Percentiles rank a stretch among this genome's conserved stretches.
Evolutionary conservation across 2,888 invertebrate species (phyloP).

Genomic region (Hylaea fasciaria): DNA sequence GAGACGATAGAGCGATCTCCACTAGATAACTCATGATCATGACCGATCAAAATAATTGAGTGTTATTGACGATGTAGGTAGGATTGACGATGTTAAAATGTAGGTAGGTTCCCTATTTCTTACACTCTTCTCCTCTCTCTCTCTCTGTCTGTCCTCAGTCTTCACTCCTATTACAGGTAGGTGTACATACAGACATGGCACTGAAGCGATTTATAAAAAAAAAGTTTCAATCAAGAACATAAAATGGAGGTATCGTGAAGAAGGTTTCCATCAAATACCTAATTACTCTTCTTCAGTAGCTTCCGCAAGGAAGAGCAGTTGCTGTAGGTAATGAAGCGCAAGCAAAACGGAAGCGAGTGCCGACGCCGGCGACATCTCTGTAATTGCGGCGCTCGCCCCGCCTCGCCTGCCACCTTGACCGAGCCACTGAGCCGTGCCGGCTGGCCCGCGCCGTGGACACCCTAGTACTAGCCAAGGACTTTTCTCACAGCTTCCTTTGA

Average conservation of each 20-base stretch:
- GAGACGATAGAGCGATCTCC: too few relatives aligned
- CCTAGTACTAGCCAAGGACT: conserved; percentile 39
- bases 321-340: conserved; percentile 39
- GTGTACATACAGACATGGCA: too few relatives aligned
- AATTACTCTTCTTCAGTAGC: background rate
- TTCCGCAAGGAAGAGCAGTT: conserved; percentile 30
- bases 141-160: too few relatives aligned
- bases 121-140: too few relatives aligned
- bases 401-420: conserved; percentile 65
- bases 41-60: too few relatives aligned
- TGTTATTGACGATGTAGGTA: too few relatives aligned
- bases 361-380: conserved; percentile 37
- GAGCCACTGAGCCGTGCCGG: conserved; percentile 58
- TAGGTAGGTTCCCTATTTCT: too few relatives aligned
- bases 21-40: too few relatives aligned
- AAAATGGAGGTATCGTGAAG: background rate
- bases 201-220: too few relatives aligned
- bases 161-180: too few relatives aligned
- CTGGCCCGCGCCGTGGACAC: conserved; percentile 40
- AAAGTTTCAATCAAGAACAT: too few relatives aligned
- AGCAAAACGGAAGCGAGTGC: conserved; percentile 49
- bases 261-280: background rate
- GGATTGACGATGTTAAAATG: too few relatives aligned
- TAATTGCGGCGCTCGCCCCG: conserved; percentile 35
- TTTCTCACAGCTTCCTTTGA: conserved; percentile 35